Conservation (phyloP, 1,140 invertebrate species). For the Pseudomyrmex dendroicus region DNA sequence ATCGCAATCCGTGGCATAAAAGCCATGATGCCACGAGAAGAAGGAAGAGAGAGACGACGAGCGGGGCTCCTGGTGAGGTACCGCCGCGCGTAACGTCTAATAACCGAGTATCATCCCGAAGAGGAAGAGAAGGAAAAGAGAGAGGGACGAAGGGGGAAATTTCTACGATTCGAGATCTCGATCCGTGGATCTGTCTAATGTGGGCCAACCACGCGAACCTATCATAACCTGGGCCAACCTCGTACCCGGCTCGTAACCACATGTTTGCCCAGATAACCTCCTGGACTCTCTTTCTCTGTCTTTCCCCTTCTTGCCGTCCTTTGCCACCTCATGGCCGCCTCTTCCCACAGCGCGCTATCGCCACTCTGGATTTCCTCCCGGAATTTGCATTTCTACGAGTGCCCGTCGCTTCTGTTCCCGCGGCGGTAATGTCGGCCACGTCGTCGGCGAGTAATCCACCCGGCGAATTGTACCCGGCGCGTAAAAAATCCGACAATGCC, state of each 20-base stretch:
- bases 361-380: slow-evolving; percentile 64
- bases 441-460: slow-evolving; percentile 4
- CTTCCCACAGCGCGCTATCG: slow-evolving; percentile 29
- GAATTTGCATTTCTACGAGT: slow-evolving; percentile 79
- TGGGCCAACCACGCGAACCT: slow-evolving; percentile 83
- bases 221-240: slow-evolving; percentile 82
- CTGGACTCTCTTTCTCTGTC: slow-evolving; percentile 42
- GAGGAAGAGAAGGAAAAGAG: neutral
- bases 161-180: slow-evolving; percentile 76
- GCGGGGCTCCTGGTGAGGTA: slow-evolving; percentile 36
- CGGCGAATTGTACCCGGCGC: slow-evolving; percentile 12
- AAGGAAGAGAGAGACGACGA: slow-evolving; percentile 1
- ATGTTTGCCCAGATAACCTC: slow-evolving; percentile 77
- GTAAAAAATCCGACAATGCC: slow-evolving; percentile 27
- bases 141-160: slow-evolving; percentile 27
- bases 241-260: slow-evolving; percentile 70
- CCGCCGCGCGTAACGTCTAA: slow-evolving; percentile 65
- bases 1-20: slow-evolving; percentile 30
- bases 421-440: slow-evolving; percentile 39
- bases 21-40: slow-evolving; percentile 6
- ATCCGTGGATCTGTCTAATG: slow-evolving; percentile 79
- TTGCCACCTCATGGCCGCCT: neutral
- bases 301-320: slow-evolving; percentile 1
- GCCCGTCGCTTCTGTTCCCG: slow-evolving; percentile 61
- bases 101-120: slow-evolving; percentile 71